Conservation (phyloP, 1,140 invertebrate species). For the Drosophila persimilis region DNA sequence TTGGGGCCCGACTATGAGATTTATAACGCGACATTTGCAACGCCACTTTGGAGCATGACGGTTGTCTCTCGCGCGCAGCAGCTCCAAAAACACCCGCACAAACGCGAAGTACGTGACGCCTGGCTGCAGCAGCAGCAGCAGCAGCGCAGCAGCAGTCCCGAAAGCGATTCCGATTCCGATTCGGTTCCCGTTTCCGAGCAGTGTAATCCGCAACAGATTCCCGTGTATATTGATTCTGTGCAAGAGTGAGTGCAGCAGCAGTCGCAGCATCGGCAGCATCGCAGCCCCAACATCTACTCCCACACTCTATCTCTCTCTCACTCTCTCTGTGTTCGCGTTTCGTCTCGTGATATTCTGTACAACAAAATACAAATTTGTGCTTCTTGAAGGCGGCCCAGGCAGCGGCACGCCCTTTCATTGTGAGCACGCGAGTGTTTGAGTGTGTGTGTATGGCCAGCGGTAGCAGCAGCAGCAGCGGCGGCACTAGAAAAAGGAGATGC, state of each 20-base stretch:
- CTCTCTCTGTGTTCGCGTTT: slow-evolving; percentile 30
- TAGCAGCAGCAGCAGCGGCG: too few relatives aligned
- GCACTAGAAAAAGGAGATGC: too few relatives aligned
- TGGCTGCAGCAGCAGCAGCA: slow-evolving; percentile 40
- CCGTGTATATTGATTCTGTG: slow-evolving; percentile 67
- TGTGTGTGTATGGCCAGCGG: slow-evolving; percentile 13
- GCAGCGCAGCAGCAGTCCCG: slow-evolving; percentile 26
- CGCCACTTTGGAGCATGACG: slow-evolving; percentile 71
- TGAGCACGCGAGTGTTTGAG: slow-evolving; percentile 9
- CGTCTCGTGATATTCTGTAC: slow-evolving; percentile 58
- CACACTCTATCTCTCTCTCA: background rate
- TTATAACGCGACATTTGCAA: slow-evolving; percentile 67
- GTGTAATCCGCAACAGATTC: slow-evolving; percentile 70
- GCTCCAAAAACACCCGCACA: slow-evolving; percentile 20
- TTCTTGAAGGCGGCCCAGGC: slow-evolving; percentile 49
- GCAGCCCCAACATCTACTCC: slow-evolving; percentile 17
- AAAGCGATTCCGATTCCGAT: slow-evolving; percentile 25
- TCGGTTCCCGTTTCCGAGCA: slow-evolving; percentile 21
- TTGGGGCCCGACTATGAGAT: slow-evolving; percentile 50
- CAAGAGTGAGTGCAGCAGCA: slow-evolving; percentile 59
- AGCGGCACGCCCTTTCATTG: slow-evolving; percentile 50
- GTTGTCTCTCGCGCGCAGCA: slow-evolving; percentile 48
- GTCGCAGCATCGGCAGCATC: slow-evolving; percentile 47
- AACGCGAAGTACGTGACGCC: slow-evolving; percentile 34
- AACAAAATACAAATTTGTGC: slow-evolving; percentile 45